phyloP scores from a whole-genome alignment of 2,888 invertebrate genomes.

The Leptinotarsa peninsularis region DNA sequence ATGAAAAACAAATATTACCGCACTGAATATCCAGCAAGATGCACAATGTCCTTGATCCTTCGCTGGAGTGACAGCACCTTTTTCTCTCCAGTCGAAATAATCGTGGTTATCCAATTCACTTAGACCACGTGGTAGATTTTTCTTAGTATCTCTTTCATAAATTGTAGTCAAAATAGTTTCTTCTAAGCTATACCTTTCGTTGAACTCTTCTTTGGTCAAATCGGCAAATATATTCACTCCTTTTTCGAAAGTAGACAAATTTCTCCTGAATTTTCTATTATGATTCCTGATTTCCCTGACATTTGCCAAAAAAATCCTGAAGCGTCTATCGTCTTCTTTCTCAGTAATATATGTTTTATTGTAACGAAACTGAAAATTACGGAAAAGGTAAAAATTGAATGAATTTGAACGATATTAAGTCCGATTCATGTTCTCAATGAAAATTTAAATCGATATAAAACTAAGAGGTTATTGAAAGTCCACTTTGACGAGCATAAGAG shows the following conservation, averaged over 20 bases:
- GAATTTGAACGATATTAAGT: too few species aligned
- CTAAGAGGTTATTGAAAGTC: too few species aligned
- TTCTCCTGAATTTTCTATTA: slow-evolving; percentile 38
- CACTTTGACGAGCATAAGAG: too few species aligned
- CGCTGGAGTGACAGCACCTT: slow-evolving; percentile 9
- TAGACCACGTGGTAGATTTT: not conserved
- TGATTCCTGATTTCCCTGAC: slow-evolving; percentile 38
- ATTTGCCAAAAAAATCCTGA: slow-evolving; percentile 37
- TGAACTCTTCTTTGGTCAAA: slow-evolving; percentile 40
- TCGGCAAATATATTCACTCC: slow-evolving; percentile 43
- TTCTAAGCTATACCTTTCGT: not conserved
- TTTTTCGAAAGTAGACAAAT: slow-evolving; percentile 37
- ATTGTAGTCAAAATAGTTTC: not conserved
- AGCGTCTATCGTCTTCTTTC: slow-evolving; percentile 41
- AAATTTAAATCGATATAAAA: too few species aligned
- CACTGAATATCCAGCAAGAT: slow-evolving; percentile 15
- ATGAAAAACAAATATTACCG: not conserved
- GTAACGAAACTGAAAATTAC: slow-evolving; percentile 27
- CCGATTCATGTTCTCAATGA: too few species aligned
- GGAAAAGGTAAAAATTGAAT: not conserved
- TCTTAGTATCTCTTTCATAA: not conserved
- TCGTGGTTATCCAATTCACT: not conserved
- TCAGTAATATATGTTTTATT: slow-evolving; percentile 34
- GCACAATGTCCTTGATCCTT: slow-evolving; percentile 15
- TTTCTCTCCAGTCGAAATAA: slow-evolving; percentile 2